Percentiles rank a stretch among this genome's conserved stretches.
These are phyloP conservation scores for Nymphalis urticae DNA, from an alignment of 2,888 invertebrate species.

Conservation along the genomic window DNA sequence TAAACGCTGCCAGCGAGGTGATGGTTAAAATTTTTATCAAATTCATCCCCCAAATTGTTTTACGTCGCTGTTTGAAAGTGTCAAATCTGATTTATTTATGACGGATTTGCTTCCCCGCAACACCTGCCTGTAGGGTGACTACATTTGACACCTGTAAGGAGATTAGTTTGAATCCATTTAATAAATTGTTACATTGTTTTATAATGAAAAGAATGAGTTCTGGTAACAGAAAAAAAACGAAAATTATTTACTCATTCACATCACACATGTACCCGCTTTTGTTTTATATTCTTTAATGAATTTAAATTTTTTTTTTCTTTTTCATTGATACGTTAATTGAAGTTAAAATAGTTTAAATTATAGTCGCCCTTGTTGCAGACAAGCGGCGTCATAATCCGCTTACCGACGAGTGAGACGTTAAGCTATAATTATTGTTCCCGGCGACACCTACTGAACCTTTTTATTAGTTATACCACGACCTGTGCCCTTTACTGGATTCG, in stretches of 20 bases:
- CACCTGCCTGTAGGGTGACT: constrained; percentile 56
- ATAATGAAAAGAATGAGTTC: neutral
- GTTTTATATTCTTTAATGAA: too few species aligned
- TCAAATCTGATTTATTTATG: constrained; percentile 77
- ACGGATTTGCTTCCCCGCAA: constrained; percentile 58
- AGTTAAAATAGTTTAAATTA: too few species aligned
- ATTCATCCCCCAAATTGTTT: constrained; percentile 56
- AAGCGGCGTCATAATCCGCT: constrained; percentile 55
- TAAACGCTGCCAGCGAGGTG: constrained; percentile 31
- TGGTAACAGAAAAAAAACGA: too few species aligned
- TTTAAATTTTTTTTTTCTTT: too few species aligned
- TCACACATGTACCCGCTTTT: too few species aligned
- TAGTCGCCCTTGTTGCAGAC: constrained; percentile 44
- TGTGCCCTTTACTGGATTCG: too few species aligned
- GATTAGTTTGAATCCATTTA: neutral
- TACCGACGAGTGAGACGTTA: constrained; percentile 54
- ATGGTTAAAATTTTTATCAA: constrained; percentile 40
- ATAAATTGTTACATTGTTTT: neutral
- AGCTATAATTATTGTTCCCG: constrained; percentile 56
- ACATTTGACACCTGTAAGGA: constrained; percentile 11
- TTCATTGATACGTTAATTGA: constrained; percentile 27
- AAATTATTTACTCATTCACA: too few species aligned
- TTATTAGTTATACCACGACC: constrained; percentile 40
- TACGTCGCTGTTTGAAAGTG: constrained; percentile 61
- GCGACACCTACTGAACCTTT: constrained; percentile 47